These are phyloP conservation scores for Gnathonemus echidnorhynchus DNA, from an alignment of 2,113 vertebrate genomes.

Conservation along the genomic window DNA sequence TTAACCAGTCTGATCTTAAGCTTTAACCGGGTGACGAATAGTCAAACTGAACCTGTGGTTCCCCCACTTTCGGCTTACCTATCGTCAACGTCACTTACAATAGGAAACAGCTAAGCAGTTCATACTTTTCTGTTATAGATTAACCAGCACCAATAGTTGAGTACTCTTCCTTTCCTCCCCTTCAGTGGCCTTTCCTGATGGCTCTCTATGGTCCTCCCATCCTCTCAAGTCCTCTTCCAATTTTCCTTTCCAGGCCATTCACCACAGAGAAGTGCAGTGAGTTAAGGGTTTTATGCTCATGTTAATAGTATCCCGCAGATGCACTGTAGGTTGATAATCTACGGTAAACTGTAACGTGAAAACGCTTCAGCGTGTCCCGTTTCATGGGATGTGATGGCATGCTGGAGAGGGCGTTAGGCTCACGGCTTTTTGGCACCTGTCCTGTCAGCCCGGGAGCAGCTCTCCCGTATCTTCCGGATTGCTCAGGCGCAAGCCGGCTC, in stretches of 20 bases:
- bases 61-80: constrained; percentile 5
- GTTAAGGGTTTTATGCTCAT: not conserved
- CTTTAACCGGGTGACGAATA: constrained; percentile 44
- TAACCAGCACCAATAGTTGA: not conserved
- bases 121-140: not conserved
- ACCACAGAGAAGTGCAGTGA: not conserved
- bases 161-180: not conserved
- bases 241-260: not conserved
- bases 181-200: not conserved
- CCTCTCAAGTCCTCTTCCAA: not conserved
- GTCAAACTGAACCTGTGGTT: constrained; percentile 13
- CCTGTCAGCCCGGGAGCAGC: not conserved
- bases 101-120: not conserved
- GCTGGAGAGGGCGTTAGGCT: not conserved
- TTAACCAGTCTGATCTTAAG: constrained; percentile 49
- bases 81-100: not conserved
- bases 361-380: not conserved
- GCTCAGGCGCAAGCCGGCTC: not conserved
- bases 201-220: not conserved
- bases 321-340: not conserved
- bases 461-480: not conserved
- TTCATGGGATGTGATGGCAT: not conserved
- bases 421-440: not conserved
- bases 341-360: not conserved
- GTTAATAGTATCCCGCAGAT: not conserved